phyloP scores from a whole-genome alignment of 2,113 vertebrate genomes.

The Cottus gobio region DNA sequence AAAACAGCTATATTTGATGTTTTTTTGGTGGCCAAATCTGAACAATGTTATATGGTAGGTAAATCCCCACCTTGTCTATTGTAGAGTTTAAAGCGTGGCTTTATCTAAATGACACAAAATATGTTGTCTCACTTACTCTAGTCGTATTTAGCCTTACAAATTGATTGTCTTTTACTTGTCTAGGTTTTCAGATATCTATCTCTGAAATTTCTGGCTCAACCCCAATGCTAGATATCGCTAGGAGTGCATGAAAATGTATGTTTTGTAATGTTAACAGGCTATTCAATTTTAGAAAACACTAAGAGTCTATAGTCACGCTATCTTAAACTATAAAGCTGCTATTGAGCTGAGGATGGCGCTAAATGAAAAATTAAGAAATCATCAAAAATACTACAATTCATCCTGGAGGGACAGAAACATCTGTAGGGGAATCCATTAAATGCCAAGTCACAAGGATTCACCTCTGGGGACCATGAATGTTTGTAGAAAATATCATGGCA shows the following conservation, averaged over 20 bases:
- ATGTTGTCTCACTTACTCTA: not conserved
- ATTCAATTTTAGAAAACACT: not conserved
- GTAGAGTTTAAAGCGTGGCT: not conserved
- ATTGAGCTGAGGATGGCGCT: not conserved
- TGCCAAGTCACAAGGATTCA: not conserved
- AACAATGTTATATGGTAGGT: not conserved
- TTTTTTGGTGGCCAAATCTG: slow-evolving; percentile 3
- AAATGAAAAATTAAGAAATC: not conserved
- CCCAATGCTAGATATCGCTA: not conserved
- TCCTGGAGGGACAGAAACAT: not conserved
- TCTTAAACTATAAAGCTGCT: not conserved
- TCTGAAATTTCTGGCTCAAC: not conserved
- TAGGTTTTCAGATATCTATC: not conserved
- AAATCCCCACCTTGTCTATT: not conserved
- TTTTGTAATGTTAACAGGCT: not conserved
- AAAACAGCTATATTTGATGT: slow-evolving; percentile 3
- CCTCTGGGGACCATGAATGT: not conserved
- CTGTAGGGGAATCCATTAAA: not conserved
- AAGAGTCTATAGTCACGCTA: too few relatives aligned
- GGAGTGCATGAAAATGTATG: not conserved
- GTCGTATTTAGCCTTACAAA: not conserved
- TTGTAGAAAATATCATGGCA: not conserved
- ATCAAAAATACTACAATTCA: not conserved
- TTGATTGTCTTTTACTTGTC: not conserved
- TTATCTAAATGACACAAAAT: not conserved